Evolutionary conservation across 2,113 vertebrate genomes (phyloP).

Genomic region (Symphodus melops): DNA sequence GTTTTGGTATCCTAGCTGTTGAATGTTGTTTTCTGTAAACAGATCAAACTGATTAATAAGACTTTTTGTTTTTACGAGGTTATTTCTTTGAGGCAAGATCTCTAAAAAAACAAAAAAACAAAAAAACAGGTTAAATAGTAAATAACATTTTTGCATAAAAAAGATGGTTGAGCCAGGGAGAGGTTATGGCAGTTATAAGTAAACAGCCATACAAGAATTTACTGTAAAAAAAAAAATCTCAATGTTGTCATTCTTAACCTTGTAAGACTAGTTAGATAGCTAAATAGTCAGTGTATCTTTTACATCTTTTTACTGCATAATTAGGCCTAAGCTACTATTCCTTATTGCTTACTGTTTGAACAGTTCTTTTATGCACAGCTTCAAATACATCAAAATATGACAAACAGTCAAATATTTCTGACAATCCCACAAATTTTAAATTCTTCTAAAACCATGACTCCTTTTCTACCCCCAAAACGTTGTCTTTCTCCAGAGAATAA

Average conservation of each 20-base stretch:
- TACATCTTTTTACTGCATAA: not conserved
- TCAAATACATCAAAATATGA: no score
- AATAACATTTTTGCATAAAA: not conserved
- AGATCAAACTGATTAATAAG: no score
- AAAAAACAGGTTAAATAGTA: not conserved
- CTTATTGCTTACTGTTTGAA: not conserved
- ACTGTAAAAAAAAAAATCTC: not conserved
- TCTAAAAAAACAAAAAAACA: no score
- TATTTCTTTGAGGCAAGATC: not conserved
- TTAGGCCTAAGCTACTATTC: not conserved
- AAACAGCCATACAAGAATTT: not conserved
- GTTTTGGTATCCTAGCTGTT: no score
- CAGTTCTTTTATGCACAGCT: not conserved
- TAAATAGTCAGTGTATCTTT: not conserved
- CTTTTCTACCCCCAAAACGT: not conserved
- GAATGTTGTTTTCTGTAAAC: no score
- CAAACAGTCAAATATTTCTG: no score
- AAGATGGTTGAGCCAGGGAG: not conserved
- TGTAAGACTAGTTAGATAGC: not conserved
- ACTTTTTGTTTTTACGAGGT: no score
- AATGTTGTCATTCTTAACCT: not conserved
- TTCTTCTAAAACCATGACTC: not conserved
- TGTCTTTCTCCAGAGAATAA: constrained; percentile 22
- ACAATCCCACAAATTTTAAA: not conserved
- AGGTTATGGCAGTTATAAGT: not conserved